These are phyloP conservation scores for Mola mola DNA, from an alignment of 2,113 vertebrate species.

Conservation along the genomic window DNA sequence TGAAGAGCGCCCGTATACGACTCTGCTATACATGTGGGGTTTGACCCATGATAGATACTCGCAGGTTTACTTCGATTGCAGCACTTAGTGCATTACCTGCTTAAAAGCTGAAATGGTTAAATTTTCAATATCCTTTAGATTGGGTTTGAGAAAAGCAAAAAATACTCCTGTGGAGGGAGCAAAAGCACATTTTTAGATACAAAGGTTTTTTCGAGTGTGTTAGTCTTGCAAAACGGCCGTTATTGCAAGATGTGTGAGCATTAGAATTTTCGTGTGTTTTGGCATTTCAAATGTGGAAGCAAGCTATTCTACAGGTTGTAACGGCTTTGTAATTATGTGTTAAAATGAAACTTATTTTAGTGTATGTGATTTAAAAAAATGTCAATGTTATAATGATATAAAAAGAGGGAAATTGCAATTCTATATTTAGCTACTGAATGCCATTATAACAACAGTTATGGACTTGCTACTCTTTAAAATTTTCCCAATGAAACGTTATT, in stretches of 20 bases:
- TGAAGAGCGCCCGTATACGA: conserved; percentile 76
- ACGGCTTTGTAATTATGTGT: conserved; percentile 17
- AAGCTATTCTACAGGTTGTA: background rate
- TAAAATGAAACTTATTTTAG: conserved; percentile 5
- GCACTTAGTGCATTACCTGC: conserved; percentile 58
- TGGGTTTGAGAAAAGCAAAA: conserved; percentile 43
- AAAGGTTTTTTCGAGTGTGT: conserved; percentile 43
- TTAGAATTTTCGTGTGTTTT: conserved; percentile 10
- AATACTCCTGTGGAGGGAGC: background rate
- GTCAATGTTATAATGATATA: too few species aligned
- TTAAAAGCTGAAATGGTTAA: conserved; percentile 68
- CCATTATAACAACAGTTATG: background rate
- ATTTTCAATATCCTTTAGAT: conserved; percentile 57
- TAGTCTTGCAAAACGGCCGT: conserved; percentile 40
- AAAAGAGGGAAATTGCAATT: conserved; percentile 20
- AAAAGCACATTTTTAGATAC: conserved; percentile 25
- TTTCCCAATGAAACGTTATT: conserved; percentile 42
- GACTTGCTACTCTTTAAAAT: conserved; percentile 14
- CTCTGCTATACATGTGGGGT: conserved; percentile 67
- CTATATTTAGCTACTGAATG: background rate
- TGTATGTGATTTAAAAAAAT: conserved; percentile 13
- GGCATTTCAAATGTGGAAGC: conserved; percentile 14
- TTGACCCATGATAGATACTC: conserved; percentile 64
- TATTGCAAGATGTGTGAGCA: conserved; percentile 8
- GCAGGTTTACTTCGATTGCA: conserved; percentile 44